phyloP scores from a whole-genome alignment of 2,888 invertebrate species.

The Pemphredon lugubris region DNA sequence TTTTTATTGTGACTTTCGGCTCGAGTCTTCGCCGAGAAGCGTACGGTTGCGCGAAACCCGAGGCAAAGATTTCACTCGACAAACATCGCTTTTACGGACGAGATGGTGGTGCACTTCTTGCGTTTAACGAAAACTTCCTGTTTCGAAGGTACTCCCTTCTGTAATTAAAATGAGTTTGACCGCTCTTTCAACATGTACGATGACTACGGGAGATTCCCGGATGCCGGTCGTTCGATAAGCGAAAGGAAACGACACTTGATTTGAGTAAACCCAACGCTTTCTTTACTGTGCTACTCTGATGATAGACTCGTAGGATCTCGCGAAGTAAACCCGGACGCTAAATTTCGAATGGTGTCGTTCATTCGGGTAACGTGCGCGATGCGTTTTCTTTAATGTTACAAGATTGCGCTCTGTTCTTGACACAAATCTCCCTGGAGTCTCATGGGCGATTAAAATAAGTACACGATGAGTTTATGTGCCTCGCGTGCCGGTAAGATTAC shows the following conservation, averaged over 20 bases:
- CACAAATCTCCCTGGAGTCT: neutral
- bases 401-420: neutral
- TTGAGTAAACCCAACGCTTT: conserved; percentile 48
- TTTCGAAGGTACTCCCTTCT: no score
- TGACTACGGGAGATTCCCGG: neutral
- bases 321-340: conserved; percentile 6
- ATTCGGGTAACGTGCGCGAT: neutral
- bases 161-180: no score
- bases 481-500: no score
- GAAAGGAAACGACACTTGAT: conserved; percentile 9
- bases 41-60: neutral
- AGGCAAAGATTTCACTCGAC: conserved; percentile 38
- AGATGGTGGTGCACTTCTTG: no score
- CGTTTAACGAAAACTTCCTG: no score
- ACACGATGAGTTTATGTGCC: no score
- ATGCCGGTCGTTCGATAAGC: neutral
- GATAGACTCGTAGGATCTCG: neutral
- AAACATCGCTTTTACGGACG: conserved; percentile 33
- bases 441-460: neutral
- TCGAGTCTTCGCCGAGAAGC: neutral
- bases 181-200: no score
- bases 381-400: neutral
- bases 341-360: neutral
- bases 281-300: conserved; percentile 16
- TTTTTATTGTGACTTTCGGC: conserved; percentile 30